Evolutionary conservation across 2,113 vertebrate genomes (phyloP), one percentile per base, ranked within the genome.

Genomic region (Trogon melanurus): DNA sequence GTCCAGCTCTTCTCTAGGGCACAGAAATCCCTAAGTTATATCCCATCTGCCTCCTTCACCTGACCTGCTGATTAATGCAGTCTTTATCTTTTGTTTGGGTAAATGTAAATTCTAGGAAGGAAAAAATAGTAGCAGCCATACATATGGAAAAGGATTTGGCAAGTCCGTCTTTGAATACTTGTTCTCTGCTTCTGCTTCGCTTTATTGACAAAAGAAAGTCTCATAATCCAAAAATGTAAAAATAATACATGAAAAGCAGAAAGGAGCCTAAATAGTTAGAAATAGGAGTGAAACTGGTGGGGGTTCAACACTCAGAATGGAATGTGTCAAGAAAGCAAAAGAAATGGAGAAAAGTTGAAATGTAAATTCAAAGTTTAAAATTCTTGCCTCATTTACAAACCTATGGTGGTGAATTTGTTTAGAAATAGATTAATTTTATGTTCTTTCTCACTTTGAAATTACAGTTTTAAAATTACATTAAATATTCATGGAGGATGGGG

Each of bases 401-500:
- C 65, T 69, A 34, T 54, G 70, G 61, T 65, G 45, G 62, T n/a
- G 65, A 62, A 82, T 92, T 96, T 89, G 70, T 94, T 95, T 93
- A 93, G 94, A 85, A 92, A 85, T 44, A 65, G 83, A 94, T 93
- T 81, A 79, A 69, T 92, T 85, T 66, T 85, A 62, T 56, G 74
- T 82, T 95, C 96, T 72, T 62, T 27, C 11, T 65, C 85, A 95
- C 80, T 38, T 45, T 73, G 58, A 95, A 95, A 95, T 93, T 82
- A 93, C 21, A 85, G 84, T 76, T 88, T 69, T 32, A 80, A 95
- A 93, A 97, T 93, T 93, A 76, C 86, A 95, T 97, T 84, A 96
- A 96, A 95, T 95, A 97, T 97, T 96, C 93, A 96, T 96, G 54
- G 78, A 65, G 60, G n/a, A 64, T 26, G 13, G 83, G 82, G 73